Evolutionary conservation across 1,140 invertebrate genomes (phyloP), one percentile per base, ranked within the genome.

Genomic region (Neodiprion pinetum): DNA sequence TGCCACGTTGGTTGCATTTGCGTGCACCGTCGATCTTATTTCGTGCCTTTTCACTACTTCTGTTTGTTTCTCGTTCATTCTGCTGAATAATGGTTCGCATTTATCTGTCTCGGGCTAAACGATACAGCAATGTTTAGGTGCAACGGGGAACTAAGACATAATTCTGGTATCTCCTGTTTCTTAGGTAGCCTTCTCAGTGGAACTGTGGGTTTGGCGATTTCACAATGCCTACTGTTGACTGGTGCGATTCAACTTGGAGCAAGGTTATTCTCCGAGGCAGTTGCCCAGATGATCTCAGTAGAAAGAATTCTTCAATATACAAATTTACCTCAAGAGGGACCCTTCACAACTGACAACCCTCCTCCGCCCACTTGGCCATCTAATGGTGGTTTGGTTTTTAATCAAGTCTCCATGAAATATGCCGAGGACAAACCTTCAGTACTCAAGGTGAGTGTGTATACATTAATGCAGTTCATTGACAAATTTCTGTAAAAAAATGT

Each of bases 401-500:
- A 68, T 90, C 90, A 80, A 84, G 85, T 8, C 80, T 83, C 12
- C 85, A 89, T 68, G 87, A 89, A 40, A 87, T 79, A 82, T 5
- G 72, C 77, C 9, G 86, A 85, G 28, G 87, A 90, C 72, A 91
- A 91, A 84, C 93, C 93, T 72, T 87, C 88, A 7, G 75, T 77
- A 14, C 85, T 87, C 28, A 40, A 40, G 28, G 28, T 40, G 0
- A 95, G 95, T 95, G 95, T 95, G 0, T 21, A 21, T 21, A 21
- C 17, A 21, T 21, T 21, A 21, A 21, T 21, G 17, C 17, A 21
- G 17, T 21, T 21, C 17, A 21, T 21, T 21, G 17, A 21, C 17
- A 21, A 21, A 21, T 21, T 21, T 21, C 17, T 21, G 17, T 21
- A 79, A 83, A 7, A 82, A 90, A 12, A 94, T 94, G 23, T 81